These are phyloP conservation scores for Corbicula japonica DNA, from an alignment of 2,888 invertebrate species.

Conservation along the genomic window DNA sequence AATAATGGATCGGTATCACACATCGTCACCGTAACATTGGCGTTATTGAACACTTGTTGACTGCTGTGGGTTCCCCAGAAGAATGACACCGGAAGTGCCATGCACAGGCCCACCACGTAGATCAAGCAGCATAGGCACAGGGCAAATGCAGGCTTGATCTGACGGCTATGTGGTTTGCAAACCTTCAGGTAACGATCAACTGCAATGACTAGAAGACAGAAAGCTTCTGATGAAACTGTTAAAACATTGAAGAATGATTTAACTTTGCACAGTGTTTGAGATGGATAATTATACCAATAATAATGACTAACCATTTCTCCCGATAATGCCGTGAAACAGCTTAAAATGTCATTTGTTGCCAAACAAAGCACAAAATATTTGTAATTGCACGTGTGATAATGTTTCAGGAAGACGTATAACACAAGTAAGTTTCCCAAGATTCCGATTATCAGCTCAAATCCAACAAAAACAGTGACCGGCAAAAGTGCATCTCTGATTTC, in stretches of 20 bases:
- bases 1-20: conserved; percentile 55
- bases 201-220: conserved; percentile 73
- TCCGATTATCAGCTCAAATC: conserved; percentile 36
- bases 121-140: conserved; percentile 33
- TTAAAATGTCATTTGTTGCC: conserved; percentile 33
- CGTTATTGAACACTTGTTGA: not conserved
- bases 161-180: conserved; percentile 70
- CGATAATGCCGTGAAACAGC: conserved; percentile 48
- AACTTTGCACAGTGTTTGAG: conserved; percentile 47
- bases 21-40: conserved; percentile 34
- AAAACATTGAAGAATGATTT: conserved; percentile 66
- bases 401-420: conserved; percentile 43
- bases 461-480: conserved; percentile 46
- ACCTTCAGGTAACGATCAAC: conserved; percentile 77
- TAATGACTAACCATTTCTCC: conserved; percentile 57
- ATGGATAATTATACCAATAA: conserved; percentile 56
- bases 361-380: conserved; percentile 54
- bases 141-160: conserved; percentile 40
- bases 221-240: conserved; percentile 64
- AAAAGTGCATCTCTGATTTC: conserved; percentile 29
- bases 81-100: conserved; percentile 49
- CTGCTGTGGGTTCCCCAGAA: conserved; percentile 53
- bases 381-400: conserved; percentile 47
- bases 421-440: conserved; percentile 50
- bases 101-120: conserved; percentile 16